Base-by-base conservation (phyloP, 2,888 invertebrate species). In the Polydesmus complanatus region DNA sequence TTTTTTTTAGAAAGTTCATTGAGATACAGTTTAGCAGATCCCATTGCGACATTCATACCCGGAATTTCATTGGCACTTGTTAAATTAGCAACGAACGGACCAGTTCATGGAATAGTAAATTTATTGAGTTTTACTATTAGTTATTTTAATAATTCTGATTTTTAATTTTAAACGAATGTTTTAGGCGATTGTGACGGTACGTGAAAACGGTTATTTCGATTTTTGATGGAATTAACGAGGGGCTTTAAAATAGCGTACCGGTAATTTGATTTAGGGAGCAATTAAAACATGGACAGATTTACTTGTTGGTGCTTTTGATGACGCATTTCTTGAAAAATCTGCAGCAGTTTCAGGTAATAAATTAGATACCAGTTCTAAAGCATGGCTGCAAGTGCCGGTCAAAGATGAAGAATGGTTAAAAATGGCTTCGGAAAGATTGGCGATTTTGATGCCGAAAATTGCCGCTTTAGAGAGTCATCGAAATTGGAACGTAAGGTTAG, bases 381-480 rank as follows among this genome's bases (percentile, higher is more conserved):
- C 11, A 47, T 14, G 48, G 11, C 5, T 54, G 8, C 5, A 3
- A 25, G 23, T 21, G 5, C 5, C 47, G 2, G 49, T 21, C 3
- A 19, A 54, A 21, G 37, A 47, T 3, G 49, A 26, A n/a, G 37
- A 54, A 21, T 60, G 60, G 60, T 18, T 60, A 1, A 47, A 48
- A 60, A 21, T 3, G 5, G 22, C 60, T 3, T 48, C 47, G 1
- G 55, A 60, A 21, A 60, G 53, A 27, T n/a, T 60, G n/a, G 22
- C 11, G 1, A n/a, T 55, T 2, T 54, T 60, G 19, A 23, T 26
- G 23, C 48, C 19, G 18, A 55, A 54, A 18, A 11, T 60, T 22
- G 19, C 19, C n/a, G 8, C 23, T n/a, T 22, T 60, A 1, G 55
- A 48, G 21, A n/a, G 48, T 3, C 60, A 60, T 19, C 25, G 55